Base-by-base conservation (phyloP, 2,113 vertebrate species). In the Hiodon tergisus region DNA sequence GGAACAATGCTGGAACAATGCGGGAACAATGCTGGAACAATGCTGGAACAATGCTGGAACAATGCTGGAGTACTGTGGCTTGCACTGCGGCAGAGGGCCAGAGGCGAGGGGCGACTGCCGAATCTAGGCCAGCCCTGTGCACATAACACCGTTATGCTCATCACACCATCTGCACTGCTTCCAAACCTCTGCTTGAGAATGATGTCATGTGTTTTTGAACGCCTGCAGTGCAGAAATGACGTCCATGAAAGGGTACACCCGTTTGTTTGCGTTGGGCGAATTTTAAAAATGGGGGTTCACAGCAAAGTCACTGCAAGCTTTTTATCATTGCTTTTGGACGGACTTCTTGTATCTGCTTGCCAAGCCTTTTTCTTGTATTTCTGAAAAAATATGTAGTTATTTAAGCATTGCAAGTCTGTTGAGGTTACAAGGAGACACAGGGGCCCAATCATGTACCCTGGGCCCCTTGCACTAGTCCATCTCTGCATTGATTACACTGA, bases 141-240 rank as follows among this genome's bases (percentile, higher is more conserved):
- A n/a, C 14, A 58, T 51, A 67, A 68, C 54, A 31, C 31, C 31
- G 31, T 31, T 31, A 31, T 31, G 31, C 53, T 59, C 54, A 75
- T 67, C 68, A 67, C 63, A 31, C 31, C 31, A 31, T 31, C 73
- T 67, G 11, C 58, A 8, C 13, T 17, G 63, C 54, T 67, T 67
- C 73, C 73, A 67, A 5, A 75, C 13, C 65, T 67, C 54, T 6
- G 16, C 2, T 6, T 2, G n/a, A 10, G 14, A n/a, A n/a, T 59
- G 63, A 75, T 68, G 65, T 68, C 63, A 67, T 75, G 63, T 67
- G 53, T 67, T 67, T 48, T 57, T 63, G 52, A 65, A 5, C 54
- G 46, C 6, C 14, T 54, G 68, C n/a, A 58, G 73, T 47, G 48
- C 31, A 50, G 31, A 4, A 57, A 14, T 59, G 63, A 58, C 65